Evolutionary conservation across 2,888 invertebrate genomes (phyloP), one percentile per base, ranked within the genome.

Genomic region (Liopterus haemorrhoidalis): DNA sequence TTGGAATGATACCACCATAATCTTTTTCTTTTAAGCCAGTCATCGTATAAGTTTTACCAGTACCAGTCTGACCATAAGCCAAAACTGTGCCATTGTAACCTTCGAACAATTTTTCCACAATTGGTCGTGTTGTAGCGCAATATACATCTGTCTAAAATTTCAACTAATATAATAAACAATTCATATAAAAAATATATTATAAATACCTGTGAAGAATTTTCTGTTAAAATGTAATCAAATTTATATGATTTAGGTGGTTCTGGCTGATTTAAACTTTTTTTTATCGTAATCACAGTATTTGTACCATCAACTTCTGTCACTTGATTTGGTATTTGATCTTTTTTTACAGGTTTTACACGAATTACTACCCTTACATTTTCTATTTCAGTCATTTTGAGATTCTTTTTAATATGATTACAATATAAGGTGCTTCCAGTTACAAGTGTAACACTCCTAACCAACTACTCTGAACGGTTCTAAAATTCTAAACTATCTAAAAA

Each of bases 1-100:
- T 97, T 0, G 97, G 97, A 59, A 97, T 97, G 57, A 99, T 94
- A 31, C 99, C 99, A 48, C 90, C 78, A 5, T 90, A 74, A 60
- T 96, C 94, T 9, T 86, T 84, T 2, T 84, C 77, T 53, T 89
- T 79, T 48, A 85, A 79, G 0, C 99, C 99, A 1, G 94, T 90
- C 97, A 99, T 97, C 0, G 99, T 99, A 67, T 86, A 97, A 0
- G 99, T 99, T 72, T 99, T 99, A 5, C 99, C 99, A 0, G 97
- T 99, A 12, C 99, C 97, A 0, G 90, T 90, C 71, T 90, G 90
- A 0, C 90, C 90, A 60, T 91, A 91, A 1, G 90, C 90, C 65
- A 90, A 81, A 55, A 91, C 89, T 0, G 85, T 87, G 51, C 96
- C 97, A 72, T 99, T 99, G 70, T 95, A 99, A 0, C 97, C 96